Base-by-base conservation (phyloP, 2,888 invertebrate species). In the Caenorhabditis drosophilae region DNA sequence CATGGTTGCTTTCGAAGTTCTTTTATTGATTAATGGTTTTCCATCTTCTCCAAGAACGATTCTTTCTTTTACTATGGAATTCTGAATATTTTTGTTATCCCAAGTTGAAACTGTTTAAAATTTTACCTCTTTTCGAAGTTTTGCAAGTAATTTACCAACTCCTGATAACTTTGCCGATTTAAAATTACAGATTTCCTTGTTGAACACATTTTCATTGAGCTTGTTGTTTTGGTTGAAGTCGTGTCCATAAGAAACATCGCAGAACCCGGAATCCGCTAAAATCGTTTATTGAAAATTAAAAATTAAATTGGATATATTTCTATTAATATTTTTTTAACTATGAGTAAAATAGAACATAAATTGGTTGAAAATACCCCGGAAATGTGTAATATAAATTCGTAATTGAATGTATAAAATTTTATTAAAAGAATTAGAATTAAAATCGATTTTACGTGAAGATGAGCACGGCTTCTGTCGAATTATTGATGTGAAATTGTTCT, bases 131-230 rank as follows among this genome's bases (percentile, higher is more conserved):
- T 6, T 31, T 31, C 31, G 6, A 6, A 31, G 12, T 31, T 31
- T 31, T 31, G 31, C 6, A 6, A 31, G 12, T 12, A 31, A 31
- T 31, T 31, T 12, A 9, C 31, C 31, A 12, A 31, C 31, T 31
- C 31, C 31, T 60, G 31, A 9, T 31, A 9, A 9, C 31, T 31
- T 31, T 31, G 31, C 31, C 7, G 12, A 12, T 31, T 31, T 31
- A 35, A n/a, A 41, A 35, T 2, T 59, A 51, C 44, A 52, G 58
- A 12, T 42, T 35, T 42, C 20, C 58, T 59, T n/a, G n/a, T n/a
- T n/a, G n/a, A n/a, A n/a, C n/a, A n/a, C n/a, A n/a, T n/a, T n/a
- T n/a, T n/a, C n/a, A n/a, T n/a, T n/a, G n/a, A n/a, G n/a, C n/a
- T n/a, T n/a, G n/a, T n/a, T n/a, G n/a, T n/a, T n/a, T n/a, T n/a